These are phyloP conservation scores for Drosophila emarginata DNA, from an alignment of 2,888 invertebrate genomes.

Conservation along the genomic window DNA sequence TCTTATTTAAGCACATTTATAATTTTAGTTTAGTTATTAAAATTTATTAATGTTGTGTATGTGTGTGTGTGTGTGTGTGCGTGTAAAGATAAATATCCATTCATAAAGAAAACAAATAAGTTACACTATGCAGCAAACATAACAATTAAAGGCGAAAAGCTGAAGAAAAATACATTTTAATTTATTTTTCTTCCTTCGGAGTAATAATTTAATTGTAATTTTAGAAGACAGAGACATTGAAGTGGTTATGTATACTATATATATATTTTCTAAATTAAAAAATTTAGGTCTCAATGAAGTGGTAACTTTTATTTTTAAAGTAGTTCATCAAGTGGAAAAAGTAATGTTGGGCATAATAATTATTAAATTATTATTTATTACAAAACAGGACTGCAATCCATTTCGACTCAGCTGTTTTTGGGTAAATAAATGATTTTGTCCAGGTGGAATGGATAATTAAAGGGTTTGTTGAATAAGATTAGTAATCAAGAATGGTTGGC, in stretches of 20 bases:
- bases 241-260: background rate
- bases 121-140: conserved; percentile 3
- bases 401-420: background rate
- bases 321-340: background rate
- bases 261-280: background rate
- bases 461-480: too few species aligned
- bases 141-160: background rate
- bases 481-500: too few species aligned
- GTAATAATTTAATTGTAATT: background rate
- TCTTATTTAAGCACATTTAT: conserved; percentile 50
- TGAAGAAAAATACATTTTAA: background rate
- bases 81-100: conserved; percentile 4
- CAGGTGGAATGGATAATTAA: too few species aligned
- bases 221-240: background rate
- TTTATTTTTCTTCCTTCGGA: background rate
- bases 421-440: background rate
- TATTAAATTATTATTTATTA: background rate
- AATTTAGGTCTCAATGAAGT: background rate
- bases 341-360: background rate
- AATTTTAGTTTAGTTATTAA: conserved; percentile 14
- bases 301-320: background rate
- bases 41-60: conserved; percentile 8
- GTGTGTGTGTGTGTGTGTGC: conserved; percentile 3
- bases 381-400: background rate
- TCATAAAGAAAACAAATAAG: background rate